Conservation (phyloP, 2,797 vertebrate genomes). For the Coregonus sp. region DNA sequence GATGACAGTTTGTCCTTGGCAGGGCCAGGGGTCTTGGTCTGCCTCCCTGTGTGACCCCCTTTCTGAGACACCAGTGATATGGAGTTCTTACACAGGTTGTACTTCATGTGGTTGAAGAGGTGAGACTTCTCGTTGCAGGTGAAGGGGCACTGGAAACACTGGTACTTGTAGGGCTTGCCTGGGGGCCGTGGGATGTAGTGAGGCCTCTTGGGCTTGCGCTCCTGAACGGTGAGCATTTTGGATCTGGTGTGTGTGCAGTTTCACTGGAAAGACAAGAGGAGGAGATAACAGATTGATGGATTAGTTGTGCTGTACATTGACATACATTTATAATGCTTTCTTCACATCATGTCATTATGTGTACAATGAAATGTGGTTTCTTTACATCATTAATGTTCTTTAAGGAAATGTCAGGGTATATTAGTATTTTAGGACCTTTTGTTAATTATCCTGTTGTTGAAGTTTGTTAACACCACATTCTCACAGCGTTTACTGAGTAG, state of each 20-base stretch:
- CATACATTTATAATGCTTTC: not conserved
- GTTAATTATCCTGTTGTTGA: slow-evolving; percentile 24
- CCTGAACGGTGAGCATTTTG: slow-evolving; percentile 85
- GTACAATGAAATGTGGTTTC: not conserved
- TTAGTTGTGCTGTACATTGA: not conserved
- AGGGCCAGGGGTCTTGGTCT: slow-evolving; percentile 68
- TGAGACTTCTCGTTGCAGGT: slow-evolving; percentile 99
- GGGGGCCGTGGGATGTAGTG: slow-evolving; percentile 96
- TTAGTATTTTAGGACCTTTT: not conserved
- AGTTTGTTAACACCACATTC: slow-evolving; percentile 9
- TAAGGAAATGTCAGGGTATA: not conserved
- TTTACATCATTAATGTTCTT: not conserved
- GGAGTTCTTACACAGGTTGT: slow-evolving; percentile 96
- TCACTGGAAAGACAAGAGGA: slow-evolving; percentile 42
- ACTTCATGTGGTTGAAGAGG: slow-evolving; percentile 99
- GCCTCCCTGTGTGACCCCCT: slow-evolving; percentile 77
- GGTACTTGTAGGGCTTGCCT: slow-evolving; percentile 97
- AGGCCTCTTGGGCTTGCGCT: slow-evolving; percentile 96
- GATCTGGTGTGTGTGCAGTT: slow-evolving; percentile 6
- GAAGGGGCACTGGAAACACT: slow-evolving; percentile 99
- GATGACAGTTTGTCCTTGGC: slow-evolving; percentile 65
- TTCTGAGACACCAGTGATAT: slow-evolving; percentile 92
- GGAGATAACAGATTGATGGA: slow-evolving; percentile 9
- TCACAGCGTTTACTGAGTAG: slow-evolving; percentile 22
- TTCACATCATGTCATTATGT: not conserved